These are phyloP conservation scores for Erpobdella octoculata DNA, from an alignment of 2,888 invertebrate species.

Conservation along the genomic window DNA sequence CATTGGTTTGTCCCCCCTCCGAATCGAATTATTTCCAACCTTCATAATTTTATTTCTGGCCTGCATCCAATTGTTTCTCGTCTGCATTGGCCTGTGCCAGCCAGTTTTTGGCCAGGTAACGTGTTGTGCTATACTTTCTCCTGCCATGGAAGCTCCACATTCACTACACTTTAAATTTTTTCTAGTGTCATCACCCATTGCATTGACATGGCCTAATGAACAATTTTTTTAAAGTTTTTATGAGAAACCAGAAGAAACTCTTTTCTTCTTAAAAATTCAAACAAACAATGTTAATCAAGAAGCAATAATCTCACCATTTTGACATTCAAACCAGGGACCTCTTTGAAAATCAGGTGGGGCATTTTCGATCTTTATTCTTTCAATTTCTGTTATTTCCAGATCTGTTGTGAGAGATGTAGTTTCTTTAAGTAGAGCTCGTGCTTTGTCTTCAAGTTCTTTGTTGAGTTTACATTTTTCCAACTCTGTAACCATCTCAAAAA, in stretches of 20 bases:
- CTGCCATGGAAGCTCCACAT: slow-evolving; percentile 59
- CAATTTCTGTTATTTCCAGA: slow-evolving; percentile 50
- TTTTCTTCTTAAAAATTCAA: too few relatives aligned
- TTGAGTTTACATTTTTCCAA: slow-evolving; percentile 21
- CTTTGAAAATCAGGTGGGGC: slow-evolving; percentile 57
- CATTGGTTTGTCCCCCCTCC: too few relatives aligned
- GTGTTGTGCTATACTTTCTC: too few relatives aligned
- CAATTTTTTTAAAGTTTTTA: not conserved
- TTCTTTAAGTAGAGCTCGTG: not conserved
- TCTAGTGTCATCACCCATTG: slow-evolving; percentile 64
- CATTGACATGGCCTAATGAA: slow-evolving; percentile 59
- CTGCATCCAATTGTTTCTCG: too few relatives aligned
- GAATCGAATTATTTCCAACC: too few relatives aligned
- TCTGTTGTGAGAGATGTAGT: slow-evolving; percentile 29
- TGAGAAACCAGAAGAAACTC: not conserved
- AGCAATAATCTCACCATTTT: slow-evolving; percentile 57
- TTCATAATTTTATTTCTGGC: too few relatives aligned
- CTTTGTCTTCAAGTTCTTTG: not conserved
- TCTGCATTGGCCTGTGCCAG: too few relatives aligned
- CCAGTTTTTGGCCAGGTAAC: too few relatives aligned
- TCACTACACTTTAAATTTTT: slow-evolving; percentile 60
- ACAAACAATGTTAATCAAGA: too few relatives aligned
- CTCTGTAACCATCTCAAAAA: not conserved
- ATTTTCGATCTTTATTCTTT: slow-evolving; percentile 57
- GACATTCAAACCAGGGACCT: slow-evolving; percentile 68